Evolutionary conservation across 2,888 invertebrate genomes (phyloP), one percentile per base, ranked within the genome.

Genomic region (Neuroscelio doddi): DNA sequence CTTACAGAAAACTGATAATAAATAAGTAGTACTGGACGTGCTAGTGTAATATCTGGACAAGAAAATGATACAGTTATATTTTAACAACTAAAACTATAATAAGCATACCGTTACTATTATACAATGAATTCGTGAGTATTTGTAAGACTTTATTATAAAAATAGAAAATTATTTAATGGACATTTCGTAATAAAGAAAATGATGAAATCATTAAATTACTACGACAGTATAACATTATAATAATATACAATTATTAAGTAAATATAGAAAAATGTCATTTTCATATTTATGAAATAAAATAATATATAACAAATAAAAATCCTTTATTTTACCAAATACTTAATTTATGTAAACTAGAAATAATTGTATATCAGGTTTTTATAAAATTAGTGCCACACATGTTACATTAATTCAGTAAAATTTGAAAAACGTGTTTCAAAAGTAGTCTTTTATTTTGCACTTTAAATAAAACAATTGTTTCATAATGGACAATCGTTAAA

Each of bases 1-100:
- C 57, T 49, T 57, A 16, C 38, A 2, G 15, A 16, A 38, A 38
- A 38, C 15, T 10, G 38, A 16, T 42, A 26, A 42, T 26, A 42
- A 42, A 42, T 26, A 42, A 42, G 26, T 42, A 5, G 41, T n/a
- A 16, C 16, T n/a, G 16, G n/a, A 9, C 38, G 9, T 9, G 38
- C 15, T 16, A 15, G 38, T 38, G 38, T 10, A 17, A 38, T 9
- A 5, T 10, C 2, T 2, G 2, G 9, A 3, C 9, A 30, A 30
- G 30, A 30, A 10, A 30, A 21, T 30, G 9, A 10, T 9, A 9
- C 9, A 30, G 9, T 3, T 30, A 9, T 30, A 16, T 15, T 38
- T 5, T 8, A 16, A 15, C 17, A 9, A 7, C 21, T 21, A n/a
- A 38, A 38, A 17, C 16, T 38, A 12, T 17, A 17, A 17, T 17